Evolutionary conservation across 2,888 invertebrate genomes (phyloP), one percentile per base, ranked within the genome.

Genomic region (Trichogramma evanescens): DNA sequence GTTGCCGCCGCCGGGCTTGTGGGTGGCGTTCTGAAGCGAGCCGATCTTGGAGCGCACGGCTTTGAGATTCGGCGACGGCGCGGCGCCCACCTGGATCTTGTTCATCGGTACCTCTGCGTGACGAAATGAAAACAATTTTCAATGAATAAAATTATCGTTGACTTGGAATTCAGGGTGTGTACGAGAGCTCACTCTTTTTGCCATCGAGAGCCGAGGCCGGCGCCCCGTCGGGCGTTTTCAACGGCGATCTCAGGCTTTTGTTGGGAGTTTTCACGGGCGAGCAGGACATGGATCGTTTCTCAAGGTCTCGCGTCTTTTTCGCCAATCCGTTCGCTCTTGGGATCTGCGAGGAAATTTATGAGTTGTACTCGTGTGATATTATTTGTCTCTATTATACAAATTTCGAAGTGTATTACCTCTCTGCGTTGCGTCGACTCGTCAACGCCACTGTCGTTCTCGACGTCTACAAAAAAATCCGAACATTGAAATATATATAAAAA

Each of bases 31-130:
- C n/a, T 91, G 88, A 75, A 95, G 79, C 3, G 94, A 95, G 13
- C 94, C 94, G 70, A 95, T 93, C 82, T 94, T 95, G 39, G 94
- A 94, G 76, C 87, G 88, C n/a, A 93, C 90, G 65, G 89, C 86
- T 81, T 94, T 95, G 71, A 93, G 83, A 78, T 95, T 95, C 40
- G 94, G 95, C 58, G 93, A 94, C 61, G 94, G 93, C 59, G 91
- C 91, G 69, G 90, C 87, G 56, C 95, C 95, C 53, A 93, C 93
- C 83, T 93, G 92, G 64, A 93, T 81, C 82, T 93, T 94, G 78
- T 94, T 95, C 91, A 94, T 94, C 67, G 94, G 92, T 72, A 94
- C 81, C 84, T 88, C 87, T 89, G 79, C 41, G 80, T 80, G 61
- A 64, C 63, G 62, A 56, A 59, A 52, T 8, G 10, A 60, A 40